Conservation (phyloP, 2,797 vertebrate genomes). For the Carcharodon carcharias region DNA sequence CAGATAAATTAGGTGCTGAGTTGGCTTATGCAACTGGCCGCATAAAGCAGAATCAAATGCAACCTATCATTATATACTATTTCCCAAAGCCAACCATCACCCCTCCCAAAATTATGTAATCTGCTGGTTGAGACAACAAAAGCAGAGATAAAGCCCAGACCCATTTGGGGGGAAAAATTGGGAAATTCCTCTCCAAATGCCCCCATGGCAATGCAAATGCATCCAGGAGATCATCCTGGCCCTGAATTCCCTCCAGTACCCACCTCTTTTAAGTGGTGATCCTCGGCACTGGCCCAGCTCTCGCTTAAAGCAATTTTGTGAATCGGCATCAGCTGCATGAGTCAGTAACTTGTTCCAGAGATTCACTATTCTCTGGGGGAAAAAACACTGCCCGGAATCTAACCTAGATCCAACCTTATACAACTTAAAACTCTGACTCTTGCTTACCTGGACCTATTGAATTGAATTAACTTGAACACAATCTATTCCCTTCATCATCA, state of each 20-base stretch:
- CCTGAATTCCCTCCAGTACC: not conserved
- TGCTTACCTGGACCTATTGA: not conserved
- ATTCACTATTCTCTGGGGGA: not conserved
- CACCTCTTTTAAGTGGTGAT: not conserved
- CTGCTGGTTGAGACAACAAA: not conserved
- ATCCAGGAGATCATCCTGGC: not conserved
- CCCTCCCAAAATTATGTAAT: not conserved
- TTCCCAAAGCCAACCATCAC: not conserved
- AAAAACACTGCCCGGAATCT: not conserved
- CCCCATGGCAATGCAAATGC: not conserved
- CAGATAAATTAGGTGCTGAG: too few relatives aligned
- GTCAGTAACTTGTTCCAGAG: not conserved
- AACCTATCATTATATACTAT: not conserved
- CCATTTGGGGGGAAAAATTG: not conserved
- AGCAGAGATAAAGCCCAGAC: not conserved
- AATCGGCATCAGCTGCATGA: not conserved
- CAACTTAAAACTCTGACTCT: not conserved
- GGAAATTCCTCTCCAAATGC: not conserved
- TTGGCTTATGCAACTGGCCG: not conserved
- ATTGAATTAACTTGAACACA: not conserved
- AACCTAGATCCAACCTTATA: not conserved
- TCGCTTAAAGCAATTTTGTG: not conserved
- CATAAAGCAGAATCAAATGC: not conserved
- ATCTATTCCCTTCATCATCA: not conserved
- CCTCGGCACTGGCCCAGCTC: not conserved